Percentiles rank a stretch among this genome's conserved stretches.
phyloP scores from a whole-genome alignment of 2,113 vertebrate genomes.

The Etheostoma spectabile region DNA sequence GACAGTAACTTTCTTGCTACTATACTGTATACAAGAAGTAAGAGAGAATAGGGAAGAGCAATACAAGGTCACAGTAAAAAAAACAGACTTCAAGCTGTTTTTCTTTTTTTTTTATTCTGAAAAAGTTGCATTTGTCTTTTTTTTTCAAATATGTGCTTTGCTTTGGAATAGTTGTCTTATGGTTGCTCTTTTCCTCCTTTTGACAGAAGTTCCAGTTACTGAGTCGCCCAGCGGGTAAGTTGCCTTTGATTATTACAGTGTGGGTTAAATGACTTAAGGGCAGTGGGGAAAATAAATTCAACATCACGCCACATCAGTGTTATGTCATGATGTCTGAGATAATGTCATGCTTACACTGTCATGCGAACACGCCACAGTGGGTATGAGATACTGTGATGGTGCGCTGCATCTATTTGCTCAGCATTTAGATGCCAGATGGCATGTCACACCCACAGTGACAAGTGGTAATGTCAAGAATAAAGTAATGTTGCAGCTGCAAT shows the following conservation, averaged over 20 bases:
- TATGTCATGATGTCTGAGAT: slow-evolving; percentile 47
- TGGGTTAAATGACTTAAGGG: slow-evolving; percentile 23
- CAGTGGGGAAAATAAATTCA: slow-evolving; percentile 28
- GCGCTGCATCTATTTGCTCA: slow-evolving; percentile 16
- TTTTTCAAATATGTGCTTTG: slow-evolving; percentile 1
- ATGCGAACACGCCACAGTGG: slow-evolving; percentile 19
- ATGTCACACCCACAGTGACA: slow-evolving; percentile 28
- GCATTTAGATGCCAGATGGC: slow-evolving; percentile 54
- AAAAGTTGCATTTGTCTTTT: neutral
- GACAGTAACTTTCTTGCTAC: neutral
- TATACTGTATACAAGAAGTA: neutral
- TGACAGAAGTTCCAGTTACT: slow-evolving; percentile 75
- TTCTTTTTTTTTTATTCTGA: neutral
- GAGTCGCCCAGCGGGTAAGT: slow-evolving; percentile 77
- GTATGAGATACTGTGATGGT: slow-evolving; percentile 16
- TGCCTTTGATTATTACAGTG: slow-evolving; percentile 40
- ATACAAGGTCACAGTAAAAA: neutral
- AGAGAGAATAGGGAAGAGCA: neutral
- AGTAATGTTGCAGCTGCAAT: slow-evolving; percentile 27
- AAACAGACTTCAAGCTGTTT: neutral
- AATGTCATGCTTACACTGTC: slow-evolving; percentile 41
- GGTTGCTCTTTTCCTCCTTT: slow-evolving; percentile 50
- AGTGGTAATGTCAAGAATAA: slow-evolving; percentile 20
- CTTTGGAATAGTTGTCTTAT: slow-evolving; percentile 39
- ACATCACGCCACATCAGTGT: slow-evolving; percentile 26